Evolutionary conservation across 2,113 vertebrate species (phyloP), one percentile per base, ranked within the genome.

Genomic region (Scomber japonicus): DNA sequence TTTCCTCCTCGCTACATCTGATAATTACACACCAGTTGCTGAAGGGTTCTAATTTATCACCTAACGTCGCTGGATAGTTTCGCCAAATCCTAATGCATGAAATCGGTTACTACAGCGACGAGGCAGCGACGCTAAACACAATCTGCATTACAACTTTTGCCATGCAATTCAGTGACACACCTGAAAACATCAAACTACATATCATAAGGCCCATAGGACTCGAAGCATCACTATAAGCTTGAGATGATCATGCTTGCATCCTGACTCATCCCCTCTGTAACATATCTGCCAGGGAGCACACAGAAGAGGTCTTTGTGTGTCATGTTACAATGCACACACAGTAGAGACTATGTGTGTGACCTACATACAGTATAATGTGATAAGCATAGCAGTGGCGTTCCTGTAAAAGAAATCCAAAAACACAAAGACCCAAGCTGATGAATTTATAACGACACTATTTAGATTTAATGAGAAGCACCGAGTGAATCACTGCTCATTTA

Each of bases 281-380:
- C 61, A 72, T 54, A 61, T 54, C 70, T 67, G 62, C 1, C 73
- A 75, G 55, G 15, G 15, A 53, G 60, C 55, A 78, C 65, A 85
- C 48, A 88, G 53, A 77, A 31, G 57, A 51, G 19, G 75, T 19
- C 63, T 81, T 70, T 90, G 67, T 87, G 72, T 87, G 78, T 82
- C 65, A 59, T 12, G 61, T 80, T 63, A 85, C 66, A 78, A 71
- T 78, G 67, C 75, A 76, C 44, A 54, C 31, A 82, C 44, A 69
- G n/a, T 44, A 40, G 19, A 59, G n/a, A 65, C 21, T 16, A 56
- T 49, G 56, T 60, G 17, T 3, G 3, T 62, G 84, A 78, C 85
- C 82, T 80, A 83, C 4, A 81, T 82, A 61, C 60, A 30, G 11
- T 63, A 30, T 21, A 40, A 68, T 71, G 51, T 51, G 24, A 60